Conservation (phyloP, 1,140 invertebrate genomes). For the Chlorops oryzae region DNA sequence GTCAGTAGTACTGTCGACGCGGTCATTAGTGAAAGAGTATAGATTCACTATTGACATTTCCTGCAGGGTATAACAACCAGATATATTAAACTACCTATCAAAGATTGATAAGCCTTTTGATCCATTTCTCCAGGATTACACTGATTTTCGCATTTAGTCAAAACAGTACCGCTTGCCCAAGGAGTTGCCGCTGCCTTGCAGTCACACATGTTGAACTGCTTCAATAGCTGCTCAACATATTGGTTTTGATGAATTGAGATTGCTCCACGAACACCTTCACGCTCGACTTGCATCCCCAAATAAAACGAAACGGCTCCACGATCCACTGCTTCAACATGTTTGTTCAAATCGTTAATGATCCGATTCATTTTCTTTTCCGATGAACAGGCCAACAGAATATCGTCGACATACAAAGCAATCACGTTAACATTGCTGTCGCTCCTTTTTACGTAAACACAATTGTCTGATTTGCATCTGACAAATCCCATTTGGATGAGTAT, state of each 20-base stretch:
- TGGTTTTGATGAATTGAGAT: conserved; percentile 1
- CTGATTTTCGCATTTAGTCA: neutral
- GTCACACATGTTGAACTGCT: neutral
- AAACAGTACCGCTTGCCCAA: neutral
- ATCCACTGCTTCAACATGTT: conserved; percentile 5
- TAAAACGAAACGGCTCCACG: neutral
- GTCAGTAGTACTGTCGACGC: too few relatives aligned
- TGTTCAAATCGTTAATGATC: neutral
- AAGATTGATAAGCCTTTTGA: conserved; percentile 2
- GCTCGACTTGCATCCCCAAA: conserved; percentile 4
- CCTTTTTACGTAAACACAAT: too few relatives aligned
- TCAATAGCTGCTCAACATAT: conserved; percentile 5
- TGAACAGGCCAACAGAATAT: conserved; percentile 22
- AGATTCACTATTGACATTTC: too few relatives aligned
- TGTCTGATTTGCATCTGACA: neutral
- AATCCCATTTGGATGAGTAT: conserved; percentile 15
- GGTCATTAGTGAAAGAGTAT: too few relatives aligned
- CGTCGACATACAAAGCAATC: conserved; percentile 22
- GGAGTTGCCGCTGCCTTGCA: conserved; percentile 7
- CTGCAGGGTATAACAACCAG: conserved; percentile 1
- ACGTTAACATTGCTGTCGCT: too few relatives aligned
- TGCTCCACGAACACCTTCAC: neutral
- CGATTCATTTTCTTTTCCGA: conserved; percentile 1
- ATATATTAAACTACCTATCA: conserved; percentile 14
- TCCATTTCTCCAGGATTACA: neutral